phyloP scores from a whole-genome alignment of 2,797 vertebrate genomes.

The Cryptoprocta ferox region DNA sequence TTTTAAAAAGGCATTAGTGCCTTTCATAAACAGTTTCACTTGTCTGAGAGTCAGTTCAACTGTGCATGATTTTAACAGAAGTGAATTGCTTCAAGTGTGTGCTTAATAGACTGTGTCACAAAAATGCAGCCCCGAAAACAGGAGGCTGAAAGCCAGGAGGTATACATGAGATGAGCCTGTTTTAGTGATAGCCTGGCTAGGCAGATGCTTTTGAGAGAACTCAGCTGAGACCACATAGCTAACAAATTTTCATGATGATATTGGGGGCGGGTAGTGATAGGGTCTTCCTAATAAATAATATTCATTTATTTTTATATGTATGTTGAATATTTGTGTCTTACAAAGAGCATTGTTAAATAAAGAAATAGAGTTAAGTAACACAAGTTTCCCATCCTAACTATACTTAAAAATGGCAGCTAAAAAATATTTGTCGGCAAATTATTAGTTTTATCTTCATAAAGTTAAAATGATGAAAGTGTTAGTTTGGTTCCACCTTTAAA shows the following conservation, averaged over 20 bases:
- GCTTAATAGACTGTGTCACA: constrained; percentile 41
- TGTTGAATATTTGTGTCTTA: not conserved
- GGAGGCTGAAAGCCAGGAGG: not conserved
- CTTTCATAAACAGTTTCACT: not conserved
- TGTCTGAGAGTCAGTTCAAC: not conserved
- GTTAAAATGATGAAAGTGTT: not conserved
- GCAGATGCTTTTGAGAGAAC: not conserved
- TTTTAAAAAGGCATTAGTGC: constrained; percentile 15
- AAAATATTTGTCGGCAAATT: not conserved
- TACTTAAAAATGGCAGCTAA: not conserved
- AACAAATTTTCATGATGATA: not conserved
- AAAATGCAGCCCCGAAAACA: not conserved
- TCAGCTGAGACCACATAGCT: not conserved
- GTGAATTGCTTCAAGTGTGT: constrained; percentile 37
- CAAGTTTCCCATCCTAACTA: not conserved
- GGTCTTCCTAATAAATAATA: not conserved
- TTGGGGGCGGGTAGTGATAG: not conserved
- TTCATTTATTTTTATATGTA: not conserved
- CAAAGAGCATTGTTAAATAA: not conserved
- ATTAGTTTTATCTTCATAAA: not conserved
- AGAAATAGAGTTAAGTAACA: not conserved
- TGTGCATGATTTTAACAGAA: constrained; percentile 57
- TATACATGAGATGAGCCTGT: not conserved
- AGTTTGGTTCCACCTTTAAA: not conserved
- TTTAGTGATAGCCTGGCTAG: not conserved